phyloP scores from a whole-genome alignment of 2,888 invertebrate species.

The Drosophila neoperkinsi region DNA sequence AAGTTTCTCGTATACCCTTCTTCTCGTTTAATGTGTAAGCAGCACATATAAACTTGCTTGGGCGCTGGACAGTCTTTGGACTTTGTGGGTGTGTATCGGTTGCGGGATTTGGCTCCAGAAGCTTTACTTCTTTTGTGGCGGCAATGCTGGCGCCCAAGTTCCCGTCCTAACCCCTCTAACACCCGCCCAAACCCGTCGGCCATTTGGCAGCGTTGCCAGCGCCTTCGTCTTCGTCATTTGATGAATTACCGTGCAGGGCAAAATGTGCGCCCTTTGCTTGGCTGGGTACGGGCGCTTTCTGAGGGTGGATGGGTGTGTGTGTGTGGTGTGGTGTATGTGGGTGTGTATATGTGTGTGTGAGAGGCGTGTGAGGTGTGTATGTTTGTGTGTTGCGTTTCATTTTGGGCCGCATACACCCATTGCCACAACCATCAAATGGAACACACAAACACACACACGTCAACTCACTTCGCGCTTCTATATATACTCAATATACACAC shows the following conservation, averaged over 20 bases:
- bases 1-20: conserved; percentile 25
- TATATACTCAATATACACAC: conserved; percentile 35
- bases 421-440: conserved; percentile 33
- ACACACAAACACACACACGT: conserved; percentile 43
- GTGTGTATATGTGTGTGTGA: conserved; percentile 23
- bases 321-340: conserved; percentile 8
- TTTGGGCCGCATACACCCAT: conserved; percentile 61
- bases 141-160: conserved; percentile 59
- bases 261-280: conserved; percentile 69
- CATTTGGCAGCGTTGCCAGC: conserved; percentile 40
- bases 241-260: conserved; percentile 82
- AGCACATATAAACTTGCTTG: conserved; percentile 47
- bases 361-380: conserved; percentile 12
- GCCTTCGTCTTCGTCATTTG: conserved; percentile 76
- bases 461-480: conserved; percentile 43
- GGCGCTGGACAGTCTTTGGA: conserved; percentile 71
- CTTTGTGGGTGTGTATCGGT: conserved; percentile 31
- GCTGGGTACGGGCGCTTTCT: conserved; percentile 17
- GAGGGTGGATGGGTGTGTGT: conserved; percentile 18
- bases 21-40: conserved; percentile 19
- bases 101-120: conserved; percentile 67
- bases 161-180: background rate
- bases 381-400: conserved; percentile 58
- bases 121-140: conserved; percentile 78
- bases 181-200: conserved; percentile 36